Base-by-base conservation (phyloP, 92 coral and sea anemone species). In the Epizoanthus illoricatus region DNA sequence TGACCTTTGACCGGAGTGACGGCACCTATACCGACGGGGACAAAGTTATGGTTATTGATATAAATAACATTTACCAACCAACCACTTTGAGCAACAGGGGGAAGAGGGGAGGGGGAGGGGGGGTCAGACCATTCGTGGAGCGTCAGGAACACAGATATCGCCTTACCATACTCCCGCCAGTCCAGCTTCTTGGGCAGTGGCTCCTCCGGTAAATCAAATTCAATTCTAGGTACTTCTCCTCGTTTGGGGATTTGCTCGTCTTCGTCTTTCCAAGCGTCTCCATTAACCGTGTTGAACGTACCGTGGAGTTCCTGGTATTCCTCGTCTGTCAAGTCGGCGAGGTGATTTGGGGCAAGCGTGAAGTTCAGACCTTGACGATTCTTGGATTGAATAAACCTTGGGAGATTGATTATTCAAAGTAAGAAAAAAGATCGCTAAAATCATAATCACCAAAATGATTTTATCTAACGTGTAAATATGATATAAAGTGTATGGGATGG, bases 131-230 rank as follows among this genome's bases (percentile, higher is more conserved):
- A 15, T 43, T 28, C 33, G 0, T 28, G 33, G 33, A 28, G 0
- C 33, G 1, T 28, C 54, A 17, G 6, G 7, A 23, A 7, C 33
- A 19, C 24, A 11, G 24, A 49, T 10, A 33, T 0, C 19, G 54
- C 36, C 71, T 21, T 58, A 86, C 89, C 89, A 18, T 86, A 86
- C 18, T 86, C 89, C 52, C 89, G 65, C 89, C 89, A 86, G 65
- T 86, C 89, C 43, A 86, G 64, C 18, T 65, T 73, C 61, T 86
- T 84, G 9, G 89, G 89, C 61, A 86, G 52, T 7, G 89, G 82
- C 66, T 86, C 73, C 7, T 66, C 74, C 20, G 89, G 86, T 18
- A 71, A 63, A 73, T 58, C 71, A 81, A 73, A 86, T 4, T 17
- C 62, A 67, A 86, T 84, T 18, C 79, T 73, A 10, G 86, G 89